Evolutionary conservation across 1,140 invertebrate genomes (phyloP).

Genomic region (Aleiodes sp.): DNA sequence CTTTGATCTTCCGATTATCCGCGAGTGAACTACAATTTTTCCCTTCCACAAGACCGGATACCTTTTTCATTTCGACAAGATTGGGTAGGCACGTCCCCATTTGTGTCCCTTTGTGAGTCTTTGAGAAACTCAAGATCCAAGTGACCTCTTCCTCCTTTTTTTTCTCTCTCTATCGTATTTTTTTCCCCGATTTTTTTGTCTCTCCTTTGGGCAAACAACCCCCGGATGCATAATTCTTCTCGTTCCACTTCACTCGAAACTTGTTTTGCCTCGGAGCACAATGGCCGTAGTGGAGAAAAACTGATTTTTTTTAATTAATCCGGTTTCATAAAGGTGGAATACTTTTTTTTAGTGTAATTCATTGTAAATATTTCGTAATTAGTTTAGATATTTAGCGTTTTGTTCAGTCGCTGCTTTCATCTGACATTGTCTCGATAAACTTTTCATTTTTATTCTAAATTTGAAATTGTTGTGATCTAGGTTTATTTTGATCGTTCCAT

Average conservation of each 20-base stretch:
- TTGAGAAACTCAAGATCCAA: background rate
- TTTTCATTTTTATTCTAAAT: no score
- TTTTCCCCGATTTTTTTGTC: background rate
- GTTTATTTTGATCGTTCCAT: no score
- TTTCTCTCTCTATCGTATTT: background rate
- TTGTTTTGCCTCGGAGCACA: background rate
- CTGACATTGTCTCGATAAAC: no score
- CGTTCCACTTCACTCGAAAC: constrained; percentile 14
- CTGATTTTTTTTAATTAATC: no score
- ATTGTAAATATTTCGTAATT: no score
- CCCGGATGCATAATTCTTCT: background rate
- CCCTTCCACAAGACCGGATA: constrained; percentile 31
- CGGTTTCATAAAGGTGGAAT: no score
- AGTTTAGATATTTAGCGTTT: no score
- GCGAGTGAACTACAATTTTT: constrained; percentile 34
- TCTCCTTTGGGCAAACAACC: background rate
- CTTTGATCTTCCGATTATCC: constrained; percentile 47
- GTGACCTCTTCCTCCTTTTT: background rate
- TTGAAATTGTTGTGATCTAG: no score
- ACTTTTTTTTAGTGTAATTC: no score
- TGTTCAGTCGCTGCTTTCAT: no score
- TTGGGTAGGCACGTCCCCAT: constrained; percentile 10
- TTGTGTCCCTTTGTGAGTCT: background rate
- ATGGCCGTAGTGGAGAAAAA: background rate
- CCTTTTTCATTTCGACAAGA: constrained; percentile 40